Percentiles rank a stretch among this genome's conserved stretches.
phyloP scores from a whole-genome alignment of 2,113 vertebrate species.

The Chauna torquata region DNA sequence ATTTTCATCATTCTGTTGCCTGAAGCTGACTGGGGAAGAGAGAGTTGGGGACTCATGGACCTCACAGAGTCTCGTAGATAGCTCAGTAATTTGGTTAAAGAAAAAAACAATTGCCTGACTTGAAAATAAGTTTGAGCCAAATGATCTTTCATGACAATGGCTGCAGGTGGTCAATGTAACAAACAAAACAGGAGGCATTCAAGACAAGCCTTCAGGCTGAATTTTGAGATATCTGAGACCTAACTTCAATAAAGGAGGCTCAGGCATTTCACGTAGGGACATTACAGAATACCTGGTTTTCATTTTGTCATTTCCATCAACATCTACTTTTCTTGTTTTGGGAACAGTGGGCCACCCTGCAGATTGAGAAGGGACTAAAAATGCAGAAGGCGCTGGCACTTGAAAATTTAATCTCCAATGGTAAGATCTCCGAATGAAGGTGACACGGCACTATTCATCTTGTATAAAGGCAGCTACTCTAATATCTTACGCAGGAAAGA shows the following conservation, averaged over 20 bases:
- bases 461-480: not conserved
- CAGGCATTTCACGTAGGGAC: not conserved
- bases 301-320: no score
- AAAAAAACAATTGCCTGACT: not conserved
- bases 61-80: not conserved
- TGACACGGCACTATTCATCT: not conserved
- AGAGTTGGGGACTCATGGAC: not conserved
- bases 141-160: not conserved
- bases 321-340: constrained; percentile 60
- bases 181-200: rapidly evolving
- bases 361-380: constrained; percentile 84
- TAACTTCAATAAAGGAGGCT: not conserved
- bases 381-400: constrained; percentile 70
- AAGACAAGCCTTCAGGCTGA: not conserved
- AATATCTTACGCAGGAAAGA: not conserved
- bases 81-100: not conserved
- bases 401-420: constrained; percentile 78
- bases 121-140: not conserved
- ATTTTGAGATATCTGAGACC: not conserved
- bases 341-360: constrained; percentile 87
- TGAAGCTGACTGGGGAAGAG: not conserved
- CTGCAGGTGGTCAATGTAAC: not conserved
- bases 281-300: not conserved
- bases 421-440: constrained; percentile 72
- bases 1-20: not conserved